Conservation (phyloP, 2,113 vertebrate genomes). For the Panthera leo region DNA sequence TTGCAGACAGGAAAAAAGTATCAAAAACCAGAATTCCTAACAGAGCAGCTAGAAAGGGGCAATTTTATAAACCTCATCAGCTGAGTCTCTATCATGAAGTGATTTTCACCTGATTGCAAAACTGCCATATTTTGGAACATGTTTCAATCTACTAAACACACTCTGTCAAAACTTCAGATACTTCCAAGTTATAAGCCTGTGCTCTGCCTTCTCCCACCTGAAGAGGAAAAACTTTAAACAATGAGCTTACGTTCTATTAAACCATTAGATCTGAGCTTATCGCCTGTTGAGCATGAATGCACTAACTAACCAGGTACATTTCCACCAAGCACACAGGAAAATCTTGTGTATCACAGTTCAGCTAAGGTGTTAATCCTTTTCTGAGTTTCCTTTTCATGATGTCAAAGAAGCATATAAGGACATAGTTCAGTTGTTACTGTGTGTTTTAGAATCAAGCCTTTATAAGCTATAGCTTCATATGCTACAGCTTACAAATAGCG, state of each 20-base stretch:
- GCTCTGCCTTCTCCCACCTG: constrained; percentile 58
- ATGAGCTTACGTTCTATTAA: constrained; percentile 70
- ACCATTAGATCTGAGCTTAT: constrained; percentile 66
- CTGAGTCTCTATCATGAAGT: constrained; percentile 79
- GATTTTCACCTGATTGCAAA: constrained; percentile 80
- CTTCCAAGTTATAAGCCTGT: constrained; percentile 74
- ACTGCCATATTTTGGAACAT: constrained; percentile 67
- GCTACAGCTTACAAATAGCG: constrained; percentile 44
- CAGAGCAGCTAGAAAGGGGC: constrained; percentile 79
- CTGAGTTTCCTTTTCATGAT: constrained; percentile 69
- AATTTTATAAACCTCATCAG: constrained; percentile 83
- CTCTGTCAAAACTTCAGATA: constrained; percentile 66
- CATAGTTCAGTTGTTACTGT: constrained; percentile 57
- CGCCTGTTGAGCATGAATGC: not conserved
- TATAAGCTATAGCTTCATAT: constrained; percentile 65
- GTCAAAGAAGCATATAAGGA: constrained; percentile 62
- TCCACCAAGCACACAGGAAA: constrained; percentile 72
- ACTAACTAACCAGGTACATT: constrained; percentile 64
- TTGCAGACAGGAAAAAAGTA: constrained; percentile 84
- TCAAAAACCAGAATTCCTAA: constrained; percentile 80
- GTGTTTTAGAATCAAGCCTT: constrained; percentile 63
- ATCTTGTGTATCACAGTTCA: constrained; percentile 76
- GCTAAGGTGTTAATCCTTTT: constrained; percentile 81
- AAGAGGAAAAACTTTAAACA: constrained; percentile 56
- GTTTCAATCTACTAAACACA: constrained; percentile 71